A percentile compares a stretch with the other conserved stretches of the same genome.
These are phyloP conservation scores for Cryptomyrus ogoouensis DNA, from an alignment of 2,113 vertebrate species.

Conservation along the genomic window DNA sequence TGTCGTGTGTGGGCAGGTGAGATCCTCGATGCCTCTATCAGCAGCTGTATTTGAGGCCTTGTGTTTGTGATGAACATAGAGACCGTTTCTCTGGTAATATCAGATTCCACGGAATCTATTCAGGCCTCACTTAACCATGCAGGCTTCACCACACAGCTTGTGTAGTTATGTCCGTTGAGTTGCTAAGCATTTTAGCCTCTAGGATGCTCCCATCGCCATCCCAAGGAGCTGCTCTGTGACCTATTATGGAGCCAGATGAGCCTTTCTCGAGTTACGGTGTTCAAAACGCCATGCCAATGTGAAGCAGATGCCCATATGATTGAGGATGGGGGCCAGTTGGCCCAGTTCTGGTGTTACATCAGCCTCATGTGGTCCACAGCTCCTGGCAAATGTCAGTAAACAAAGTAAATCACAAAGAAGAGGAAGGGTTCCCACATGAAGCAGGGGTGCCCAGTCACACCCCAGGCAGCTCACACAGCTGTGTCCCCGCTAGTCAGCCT, in stretches of 20 bases:
- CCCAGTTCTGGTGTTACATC: constrained; percentile 2
- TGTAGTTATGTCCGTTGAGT: neutral
- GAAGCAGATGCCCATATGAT: constrained; percentile 45
- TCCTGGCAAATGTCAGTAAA: neutral
- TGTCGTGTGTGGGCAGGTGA: constrained; percentile 32
- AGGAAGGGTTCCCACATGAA: neutral
- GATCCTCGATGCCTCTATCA: constrained; percentile 26
- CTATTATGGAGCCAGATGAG: constrained; percentile 33
- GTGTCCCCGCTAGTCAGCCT: neutral
- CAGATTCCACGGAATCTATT: neutral
- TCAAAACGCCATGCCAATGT: constrained; percentile 38
- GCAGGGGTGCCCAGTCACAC: neutral
- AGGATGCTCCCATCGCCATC: neutral
- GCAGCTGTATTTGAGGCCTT: neutral
- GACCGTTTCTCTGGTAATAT: neutral
- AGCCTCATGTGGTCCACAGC: constrained; percentile 24
- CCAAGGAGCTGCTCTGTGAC: neutral
- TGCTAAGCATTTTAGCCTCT: neutral
- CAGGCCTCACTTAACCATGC: too few relatives aligned
- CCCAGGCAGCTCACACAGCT: neutral
- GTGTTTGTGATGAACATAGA: neutral
- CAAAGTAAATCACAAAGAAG: neutral
- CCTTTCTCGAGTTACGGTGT: constrained; percentile 35
- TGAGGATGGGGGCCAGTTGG: constrained; percentile 39
- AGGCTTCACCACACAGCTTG: neutral